These are phyloP conservation scores for Channa striata DNA, from an alignment of 2,797 vertebrate species.

Conservation along the genomic window DNA sequence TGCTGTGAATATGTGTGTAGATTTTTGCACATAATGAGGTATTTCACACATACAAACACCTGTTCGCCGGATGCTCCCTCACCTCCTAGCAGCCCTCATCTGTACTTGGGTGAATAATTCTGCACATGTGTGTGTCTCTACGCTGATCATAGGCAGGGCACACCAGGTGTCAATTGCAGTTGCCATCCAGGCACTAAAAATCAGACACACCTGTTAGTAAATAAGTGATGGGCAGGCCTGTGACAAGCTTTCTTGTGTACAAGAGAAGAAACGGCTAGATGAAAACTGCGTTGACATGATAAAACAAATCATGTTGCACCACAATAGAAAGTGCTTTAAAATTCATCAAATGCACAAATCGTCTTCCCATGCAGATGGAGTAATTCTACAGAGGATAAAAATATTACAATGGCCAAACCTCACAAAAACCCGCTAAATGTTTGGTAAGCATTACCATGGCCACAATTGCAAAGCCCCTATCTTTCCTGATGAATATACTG, in stretches of 20 bases:
- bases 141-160: slow-evolving; percentile 30
- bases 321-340: slow-evolving; percentile 2
- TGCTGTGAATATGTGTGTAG: slow-evolving; percentile 10
- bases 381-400: slow-evolving; percentile 25
- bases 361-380: slow-evolving; percentile 20
- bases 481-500: slow-evolving; percentile 19
- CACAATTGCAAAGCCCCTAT: slow-evolving; percentile 21
- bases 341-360: slow-evolving; percentile 12
- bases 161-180: slow-evolving; percentile 47
- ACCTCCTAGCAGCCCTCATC: slow-evolving; percentile 57
- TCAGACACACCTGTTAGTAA: slow-evolving; percentile 28
- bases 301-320: slow-evolving; percentile 7
- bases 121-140: slow-evolving; percentile 30
- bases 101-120: slow-evolving; percentile 47
- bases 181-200: slow-evolving; percentile 30
- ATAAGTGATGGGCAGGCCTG: slow-evolving; percentile 18
- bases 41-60: slow-evolving; percentile 45
- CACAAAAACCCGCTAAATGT: slow-evolving; percentile 19
- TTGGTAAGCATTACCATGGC: slow-evolving; percentile 42
- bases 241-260: neutral
- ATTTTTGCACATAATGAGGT: slow-evolving; percentile 30
- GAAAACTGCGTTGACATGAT: neutral
- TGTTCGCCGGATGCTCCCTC: slow-evolving; percentile 46
- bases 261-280: slow-evolving; percentile 11
- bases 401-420: slow-evolving; percentile 21